phyloP scores from a whole-genome alignment of 2,888 invertebrate genomes.

The Chymomyza amoena region DNA sequence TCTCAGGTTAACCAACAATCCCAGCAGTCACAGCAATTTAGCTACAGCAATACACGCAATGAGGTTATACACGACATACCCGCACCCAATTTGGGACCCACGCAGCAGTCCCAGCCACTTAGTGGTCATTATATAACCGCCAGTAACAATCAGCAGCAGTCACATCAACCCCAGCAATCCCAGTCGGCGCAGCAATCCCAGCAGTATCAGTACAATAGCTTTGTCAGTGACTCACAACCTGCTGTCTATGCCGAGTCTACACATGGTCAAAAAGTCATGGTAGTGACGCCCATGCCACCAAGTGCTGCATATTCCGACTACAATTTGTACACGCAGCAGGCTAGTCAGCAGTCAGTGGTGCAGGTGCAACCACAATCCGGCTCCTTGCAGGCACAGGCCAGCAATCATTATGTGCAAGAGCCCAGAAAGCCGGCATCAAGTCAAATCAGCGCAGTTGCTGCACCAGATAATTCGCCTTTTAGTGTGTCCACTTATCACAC shows the following conservation, averaged over 20 bases:
- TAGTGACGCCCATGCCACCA: constrained; percentile 76
- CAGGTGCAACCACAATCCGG: constrained; percentile 66
- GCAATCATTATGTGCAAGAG: constrained; percentile 64
- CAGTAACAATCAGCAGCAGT: constrained; percentile 28
- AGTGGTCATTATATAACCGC: constrained; percentile 65
- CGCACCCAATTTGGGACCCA: constrained; percentile 75
- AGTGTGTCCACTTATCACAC: constrained; percentile 78
- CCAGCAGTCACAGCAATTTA: constrained; percentile 46
- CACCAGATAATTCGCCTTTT: constrained; percentile 62
- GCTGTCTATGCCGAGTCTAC: constrained; percentile 75
- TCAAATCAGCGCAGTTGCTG: constrained; percentile 20
- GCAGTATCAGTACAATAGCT: constrained; percentile 61
- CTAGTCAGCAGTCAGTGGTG: constrained; percentile 40
- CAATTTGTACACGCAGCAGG: constrained; percentile 55
- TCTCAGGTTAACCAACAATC: constrained; percentile 11
- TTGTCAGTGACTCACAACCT: constrained; percentile 57
- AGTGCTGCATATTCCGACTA: constrained; percentile 50
- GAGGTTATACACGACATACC: constrained; percentile 78
- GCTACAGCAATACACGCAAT: constrained; percentile 62
- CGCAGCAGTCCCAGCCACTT: constrained; percentile 38
- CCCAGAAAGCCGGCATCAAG: constrained; percentile 51
- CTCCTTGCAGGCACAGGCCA: constrained; percentile 60
- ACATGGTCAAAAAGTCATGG: constrained; percentile 77
- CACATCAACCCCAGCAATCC: constrained; percentile 31
- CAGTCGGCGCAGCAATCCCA: constrained; percentile 30